Base-by-base conservation (phyloP, 1,140 invertebrate genomes). In the Cydia strobilella region DNA sequence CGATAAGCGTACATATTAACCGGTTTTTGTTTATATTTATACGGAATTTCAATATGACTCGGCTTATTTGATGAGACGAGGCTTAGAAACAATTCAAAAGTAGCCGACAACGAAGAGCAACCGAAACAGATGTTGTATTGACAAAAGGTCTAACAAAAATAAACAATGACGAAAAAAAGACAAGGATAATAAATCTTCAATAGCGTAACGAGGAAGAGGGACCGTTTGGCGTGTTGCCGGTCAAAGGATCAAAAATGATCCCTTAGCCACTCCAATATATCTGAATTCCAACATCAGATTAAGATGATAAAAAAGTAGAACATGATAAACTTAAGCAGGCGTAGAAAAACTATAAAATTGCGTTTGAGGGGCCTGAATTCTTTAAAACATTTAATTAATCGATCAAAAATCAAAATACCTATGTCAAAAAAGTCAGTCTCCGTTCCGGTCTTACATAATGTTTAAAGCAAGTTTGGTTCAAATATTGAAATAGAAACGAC, bases 101-200 rank as follows among this genome's bases (percentile, higher is more conserved):
- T 39, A 13, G 74, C 35, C 77, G 74, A 76, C 77, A 77, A 80
- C 80, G 76, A 79, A 62, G 59, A 74, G 62, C 74, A 35, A 71
- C 69, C 75, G 75, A 81, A 84, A 84, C 78, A 79, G 77, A 80
- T 78, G 75, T 80, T 27, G 74, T 84, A 82, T 84, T 82, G 80
- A 82, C 79, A 84, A 82, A 80, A 79, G 66, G 42, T 35, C 69
- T 75, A 79, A 80, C 76, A 81, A 81, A 80, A 83, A 82, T 82
- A 83, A 86, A 86, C 79, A 82, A 78, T 75, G 48, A 71, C 74
- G 72, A 65, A 72, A 42, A 73, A 76, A 76, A 75, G 65, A 72
- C 69, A 54, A 48, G 74, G 73, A 79, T 80, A 80, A 82, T 82
- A 82, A 80, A 82, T 82, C 79, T 78, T 51, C 59, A 72, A 69